Conservation (phyloP, 2,888 invertebrate genomes). For the Eupithecia dodoneata region DNA sequence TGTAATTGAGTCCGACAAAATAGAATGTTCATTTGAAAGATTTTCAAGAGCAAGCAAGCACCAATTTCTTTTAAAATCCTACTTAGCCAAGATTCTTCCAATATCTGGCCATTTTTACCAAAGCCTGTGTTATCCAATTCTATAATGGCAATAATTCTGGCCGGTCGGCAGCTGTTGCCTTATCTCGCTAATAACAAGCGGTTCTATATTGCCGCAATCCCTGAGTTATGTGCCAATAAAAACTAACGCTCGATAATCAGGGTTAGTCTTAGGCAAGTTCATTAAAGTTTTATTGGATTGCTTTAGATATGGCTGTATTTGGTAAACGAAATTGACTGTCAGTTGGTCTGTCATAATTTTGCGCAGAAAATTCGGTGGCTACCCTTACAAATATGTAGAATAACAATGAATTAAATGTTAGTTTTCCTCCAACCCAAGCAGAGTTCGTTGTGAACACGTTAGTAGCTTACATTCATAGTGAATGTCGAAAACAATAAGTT, state of each 20-base stretch:
- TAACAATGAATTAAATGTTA: too few relatives aligned
- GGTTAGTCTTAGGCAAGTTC: constrained; percentile 25
- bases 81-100: constrained; percentile 7
- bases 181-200: constrained; percentile 52
- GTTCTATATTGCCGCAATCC: constrained; percentile 46
- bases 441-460: too few relatives aligned
- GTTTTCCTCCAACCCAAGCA: too few relatives aligned
- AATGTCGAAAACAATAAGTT: too few relatives aligned
- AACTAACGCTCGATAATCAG: constrained; percentile 39
- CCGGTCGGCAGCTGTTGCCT: constrained; percentile 51
- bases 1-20: background rate
- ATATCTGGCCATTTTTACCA: constrained; percentile 16
- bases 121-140: constrained; percentile 27
- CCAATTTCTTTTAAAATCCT: background rate
- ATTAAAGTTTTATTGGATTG: constrained; percentile 12
- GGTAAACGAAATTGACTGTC: background rate
- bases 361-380: background rate
- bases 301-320: background rate
- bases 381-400: background rate
- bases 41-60: background rate
- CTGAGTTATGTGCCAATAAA: constrained; percentile 55
- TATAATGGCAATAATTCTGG: constrained; percentile 54
- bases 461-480: too few relatives aligned
- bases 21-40: background rate
- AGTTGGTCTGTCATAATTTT: background rate